Evolutionary conservation across 30 jellyfish, hydroid and myxozoan genomes (phyloP).

Genomic region (Chrysaora quinquecirrha): DNA sequence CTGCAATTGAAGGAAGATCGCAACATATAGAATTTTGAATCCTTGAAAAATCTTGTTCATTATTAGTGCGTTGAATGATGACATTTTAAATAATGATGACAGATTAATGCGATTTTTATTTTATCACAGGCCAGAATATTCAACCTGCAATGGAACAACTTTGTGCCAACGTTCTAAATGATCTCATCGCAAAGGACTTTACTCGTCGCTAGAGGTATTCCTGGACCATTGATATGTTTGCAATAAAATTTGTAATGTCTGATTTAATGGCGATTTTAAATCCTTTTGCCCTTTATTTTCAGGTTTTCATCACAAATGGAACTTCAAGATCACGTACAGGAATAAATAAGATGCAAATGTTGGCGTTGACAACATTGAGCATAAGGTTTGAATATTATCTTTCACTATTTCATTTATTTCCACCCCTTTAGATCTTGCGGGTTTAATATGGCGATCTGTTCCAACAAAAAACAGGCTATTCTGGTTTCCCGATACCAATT

Average conservation of each 20-base stretch:
- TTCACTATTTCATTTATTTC: neutral
- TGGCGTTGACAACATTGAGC: slow-evolving; percentile 74
- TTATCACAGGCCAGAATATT: slow-evolving; percentile 79
- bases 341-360: slow-evolving; percentile 41
- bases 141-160: slow-evolving; percentile 92
- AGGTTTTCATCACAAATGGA: slow-evolving; percentile 66
- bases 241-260: too few relatives aligned
- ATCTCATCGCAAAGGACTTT: slow-evolving; percentile 69
- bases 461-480: too few relatives aligned
- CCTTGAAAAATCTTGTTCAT: too few relatives aligned
- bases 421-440: neutral
- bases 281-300: too few relatives aligned
- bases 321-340: slow-evolving; percentile 40
- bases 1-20: too few relatives aligned
- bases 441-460: neutral
- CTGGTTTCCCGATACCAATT: too few relatives aligned
- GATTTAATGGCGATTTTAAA: too few relatives aligned
- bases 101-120: too few relatives aligned
- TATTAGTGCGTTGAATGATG: too few relatives aligned
- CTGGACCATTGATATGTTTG: too few relatives aligned
- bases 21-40: too few relatives aligned
- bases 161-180: slow-evolving; percentile 65
- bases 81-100: too few relatives aligned
- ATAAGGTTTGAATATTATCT: slow-evolving; percentile 43
- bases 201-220: slow-evolving; percentile 72